phyloP scores from a whole-genome alignment of 2,113 vertebrate genomes.

The Actenoides hombroni region DNA sequence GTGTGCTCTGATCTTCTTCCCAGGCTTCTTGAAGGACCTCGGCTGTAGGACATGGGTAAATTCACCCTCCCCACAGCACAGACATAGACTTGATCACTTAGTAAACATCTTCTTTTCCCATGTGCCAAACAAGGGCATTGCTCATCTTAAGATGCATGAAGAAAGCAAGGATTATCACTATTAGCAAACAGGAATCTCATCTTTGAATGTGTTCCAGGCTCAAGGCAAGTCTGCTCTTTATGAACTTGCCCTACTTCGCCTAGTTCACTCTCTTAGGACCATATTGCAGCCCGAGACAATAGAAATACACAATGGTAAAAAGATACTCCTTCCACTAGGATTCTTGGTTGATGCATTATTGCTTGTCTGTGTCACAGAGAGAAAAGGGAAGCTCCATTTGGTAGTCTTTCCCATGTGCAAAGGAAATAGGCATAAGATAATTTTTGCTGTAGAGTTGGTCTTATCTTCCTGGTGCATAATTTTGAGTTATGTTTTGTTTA shows the following conservation, averaged over 20 bases:
- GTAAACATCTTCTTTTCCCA: background rate
- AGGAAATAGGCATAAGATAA: background rate
- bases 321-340: background rate
- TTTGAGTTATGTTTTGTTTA: background rate
- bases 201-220: background rate
- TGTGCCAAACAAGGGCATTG: background rate
- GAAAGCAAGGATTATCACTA: background rate
- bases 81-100: too few relatives aligned
- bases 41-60: rapidly evolving
- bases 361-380: background rate
- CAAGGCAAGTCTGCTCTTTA: background rate
- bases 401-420: background rate
- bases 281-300: background rate
- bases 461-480: background rate
- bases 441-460: background rate
- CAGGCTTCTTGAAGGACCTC: background rate
- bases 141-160: background rate
- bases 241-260: background rate
- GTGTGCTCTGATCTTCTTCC: background rate
- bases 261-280: background rate
- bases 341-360: background rate
- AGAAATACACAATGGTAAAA: background rate
- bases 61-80: background rate
- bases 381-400: background rate
- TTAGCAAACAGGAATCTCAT: background rate